Conservation (phyloP, 2,888 invertebrate genomes). For the Parnassius smintheus region DNA sequence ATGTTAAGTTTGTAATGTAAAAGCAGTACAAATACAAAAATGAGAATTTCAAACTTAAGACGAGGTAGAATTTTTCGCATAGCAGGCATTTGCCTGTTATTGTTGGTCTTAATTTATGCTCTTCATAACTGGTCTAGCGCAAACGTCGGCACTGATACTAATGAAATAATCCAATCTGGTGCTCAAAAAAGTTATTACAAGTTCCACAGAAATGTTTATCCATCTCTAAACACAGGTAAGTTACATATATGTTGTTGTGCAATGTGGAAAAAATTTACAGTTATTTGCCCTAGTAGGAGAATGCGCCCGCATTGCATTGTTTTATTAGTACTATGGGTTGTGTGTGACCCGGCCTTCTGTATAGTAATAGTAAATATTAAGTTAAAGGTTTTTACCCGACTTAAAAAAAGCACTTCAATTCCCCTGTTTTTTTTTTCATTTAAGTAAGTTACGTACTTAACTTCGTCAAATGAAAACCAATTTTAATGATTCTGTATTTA, state of each 20-base stretch:
- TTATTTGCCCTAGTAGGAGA: slow-evolving; percentile 40
- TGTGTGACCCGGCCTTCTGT: not conserved
- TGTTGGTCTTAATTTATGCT: slow-evolving; percentile 83
- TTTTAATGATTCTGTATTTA: too few relatives aligned
- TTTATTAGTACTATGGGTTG: slow-evolving; percentile 6
- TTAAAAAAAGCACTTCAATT: too few relatives aligned
- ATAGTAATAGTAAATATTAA: not conserved
- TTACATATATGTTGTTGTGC: slow-evolving; percentile 20
- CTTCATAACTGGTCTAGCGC: slow-evolving; percentile 82
- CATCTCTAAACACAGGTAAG: slow-evolving; percentile 64
- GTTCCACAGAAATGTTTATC: slow-evolving; percentile 64
- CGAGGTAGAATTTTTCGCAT: slow-evolving; percentile 82
- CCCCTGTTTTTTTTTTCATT: too few relatives aligned
- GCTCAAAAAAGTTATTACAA: slow-evolving; percentile 50
- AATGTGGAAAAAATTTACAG: slow-evolving; percentile 33
- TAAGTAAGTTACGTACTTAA: too few relatives aligned
- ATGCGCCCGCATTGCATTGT: slow-evolving; percentile 42
- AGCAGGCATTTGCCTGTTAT: slow-evolving; percentile 70
- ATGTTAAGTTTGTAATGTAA: slow-evolving; percentile 41
- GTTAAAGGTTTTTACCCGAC: too few relatives aligned
- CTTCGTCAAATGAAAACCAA: too few relatives aligned
- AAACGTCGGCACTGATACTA: slow-evolving; percentile 48
- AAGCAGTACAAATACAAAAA: slow-evolving; percentile 47
- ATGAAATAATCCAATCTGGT: slow-evolving; percentile 41
- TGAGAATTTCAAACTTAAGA: slow-evolving; percentile 83